Evolutionary conservation across 2,113 vertebrate genomes (phyloP), one percentile per base, ranked within the genome.

Genomic region (Anser cygnoides): DNA sequence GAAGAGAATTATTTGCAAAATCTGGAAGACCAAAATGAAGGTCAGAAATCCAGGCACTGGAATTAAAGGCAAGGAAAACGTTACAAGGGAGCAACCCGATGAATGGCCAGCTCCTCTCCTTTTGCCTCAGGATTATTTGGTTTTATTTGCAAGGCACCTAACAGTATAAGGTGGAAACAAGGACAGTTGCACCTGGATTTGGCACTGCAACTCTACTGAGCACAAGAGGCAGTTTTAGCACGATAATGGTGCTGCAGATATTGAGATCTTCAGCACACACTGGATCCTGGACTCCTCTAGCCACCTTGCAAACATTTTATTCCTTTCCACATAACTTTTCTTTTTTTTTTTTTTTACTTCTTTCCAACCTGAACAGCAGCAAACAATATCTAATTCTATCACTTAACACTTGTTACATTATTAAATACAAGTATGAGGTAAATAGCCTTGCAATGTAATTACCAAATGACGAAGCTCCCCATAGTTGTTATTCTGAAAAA

Each of bases 401-500:
- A 41, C 26, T 59, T 81, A 93, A 76, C 67, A 76, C 19, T 41
- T 68, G 11, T 29, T 57, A 61, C 33, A 26, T 75, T 66, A 59
- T 72, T 96, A 92, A 89, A 81, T 26, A 91, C 4, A 52, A 50
- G 8, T 23, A 29, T 49, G 55, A 91, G 57, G 61, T 82, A 61
- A 93, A 79, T 54, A 84, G 52, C 20, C 19, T 66, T 84, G 25
- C 29, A 59, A 14, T 63, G 17, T 49, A 91, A 94, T 84, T 92
- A 84, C 26, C 18, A 46, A 33, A 28, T 25, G 37, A 28, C 59
- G 65, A 76, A 88, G 68, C 63, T 79, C 54, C 20, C 15, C 59
- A 29, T 78, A 92, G 65, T 82, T 90, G 29, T 57, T 83, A 52
- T 71, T 94, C 52, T 35, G 21, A 49, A 92, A 89, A 87, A 15